phyloP scores from a whole-genome alignment of 2,797 vertebrate genomes.

The Myoxocephalus aenaeus region DNA sequence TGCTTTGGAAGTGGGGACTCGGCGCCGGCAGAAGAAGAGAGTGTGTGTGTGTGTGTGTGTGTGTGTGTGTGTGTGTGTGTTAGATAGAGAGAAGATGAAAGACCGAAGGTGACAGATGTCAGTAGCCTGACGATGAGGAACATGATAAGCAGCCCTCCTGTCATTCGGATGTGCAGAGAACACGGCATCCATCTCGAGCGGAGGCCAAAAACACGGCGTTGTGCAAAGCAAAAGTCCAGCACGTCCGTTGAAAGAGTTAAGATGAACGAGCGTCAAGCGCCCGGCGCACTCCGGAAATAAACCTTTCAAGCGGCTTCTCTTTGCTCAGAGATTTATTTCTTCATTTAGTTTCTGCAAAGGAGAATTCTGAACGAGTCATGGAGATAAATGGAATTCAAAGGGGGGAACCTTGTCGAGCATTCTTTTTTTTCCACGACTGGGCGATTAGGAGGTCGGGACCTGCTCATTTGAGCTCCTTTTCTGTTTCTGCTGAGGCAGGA shows the following conservation, averaged over 20 bases:
- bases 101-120: slow-evolving; percentile 79
- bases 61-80: slow-evolving; percentile 45
- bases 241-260: slow-evolving; percentile 4
- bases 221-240: slow-evolving; percentile 41
- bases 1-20: slow-evolving; percentile 75
- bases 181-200: slow-evolving; percentile 51
- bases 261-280: slow-evolving; percentile 20
- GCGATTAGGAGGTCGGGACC: slow-evolving; percentile 65
- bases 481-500: slow-evolving; percentile 66
- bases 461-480: slow-evolving; percentile 56
- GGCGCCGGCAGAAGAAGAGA: slow-evolving; percentile 23
- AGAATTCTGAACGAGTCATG: slow-evolving; percentile 29
- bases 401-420: slow-evolving; percentile 32
- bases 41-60: slow-evolving; percentile 37
- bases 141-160: slow-evolving; percentile 73
- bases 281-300: slow-evolving; percentile 29
- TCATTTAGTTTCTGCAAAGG: slow-evolving; percentile 34
- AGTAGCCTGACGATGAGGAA: slow-evolving; percentile 70
- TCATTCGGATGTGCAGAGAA: slow-evolving; percentile 62
- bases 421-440: slow-evolving; percentile 43
- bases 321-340: slow-evolving; percentile 25
- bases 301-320: slow-evolving; percentile 38
- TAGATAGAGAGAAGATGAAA: slow-evolving; percentile 48
- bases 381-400: slow-evolving; percentile 56
- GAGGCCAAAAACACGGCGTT: slow-evolving; percentile 28